Evolutionary conservation across 2,888 invertebrate species (phyloP).

Genomic region (Andrena bicolor): DNA sequence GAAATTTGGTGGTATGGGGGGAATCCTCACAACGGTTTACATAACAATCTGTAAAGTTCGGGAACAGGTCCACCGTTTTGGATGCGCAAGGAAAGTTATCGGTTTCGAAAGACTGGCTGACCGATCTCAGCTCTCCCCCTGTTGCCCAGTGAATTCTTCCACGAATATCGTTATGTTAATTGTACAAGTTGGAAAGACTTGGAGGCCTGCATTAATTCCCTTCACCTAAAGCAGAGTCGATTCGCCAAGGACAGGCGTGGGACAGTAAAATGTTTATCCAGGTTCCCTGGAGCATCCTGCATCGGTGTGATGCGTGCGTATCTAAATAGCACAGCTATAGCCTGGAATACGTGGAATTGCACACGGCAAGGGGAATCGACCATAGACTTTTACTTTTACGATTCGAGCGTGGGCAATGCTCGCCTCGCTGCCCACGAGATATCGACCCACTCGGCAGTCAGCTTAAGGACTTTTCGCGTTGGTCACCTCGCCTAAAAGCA

Average conservation of each 20-base stretch:
- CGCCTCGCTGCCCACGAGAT: slow-evolving; percentile 75
- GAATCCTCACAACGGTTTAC: slow-evolving; percentile 1
- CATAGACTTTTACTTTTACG: slow-evolving; percentile 80
- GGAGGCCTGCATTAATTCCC: too few relatives aligned
- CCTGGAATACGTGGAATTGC: slow-evolving; percentile 40
- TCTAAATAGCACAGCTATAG: background rate
- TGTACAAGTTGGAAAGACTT: too few relatives aligned
- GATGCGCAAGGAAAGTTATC: slow-evolving; percentile 56
- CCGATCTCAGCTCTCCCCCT: slow-evolving; percentile 30
- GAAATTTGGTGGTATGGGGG: background rate
- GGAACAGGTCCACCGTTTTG: slow-evolving; percentile 34
- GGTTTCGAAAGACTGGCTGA: slow-evolving; percentile 57
- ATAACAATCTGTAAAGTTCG: slow-evolving; percentile 26
- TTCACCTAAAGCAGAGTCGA: background rate
- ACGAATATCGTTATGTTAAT: slow-evolving; percentile 34
- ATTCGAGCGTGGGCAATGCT: slow-evolving; percentile 75
- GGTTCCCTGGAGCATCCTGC: slow-evolving; percentile 5
- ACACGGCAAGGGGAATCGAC: slow-evolving; percentile 56
- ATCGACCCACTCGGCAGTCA: slow-evolving; percentile 73
- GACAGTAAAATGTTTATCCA: too few relatives aligned
- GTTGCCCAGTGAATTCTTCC: slow-evolving; percentile 5
- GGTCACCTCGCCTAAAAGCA: slow-evolving; percentile 35
- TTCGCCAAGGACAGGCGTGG: too few relatives aligned
- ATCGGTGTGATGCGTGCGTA: background rate
- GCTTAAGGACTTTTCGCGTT: slow-evolving; percentile 50